Evolutionary conservation across 2,888 invertebrate species (phyloP), one percentile per base, ranked within the genome.

Genomic region (Syrphus vitripennis): DNA sequence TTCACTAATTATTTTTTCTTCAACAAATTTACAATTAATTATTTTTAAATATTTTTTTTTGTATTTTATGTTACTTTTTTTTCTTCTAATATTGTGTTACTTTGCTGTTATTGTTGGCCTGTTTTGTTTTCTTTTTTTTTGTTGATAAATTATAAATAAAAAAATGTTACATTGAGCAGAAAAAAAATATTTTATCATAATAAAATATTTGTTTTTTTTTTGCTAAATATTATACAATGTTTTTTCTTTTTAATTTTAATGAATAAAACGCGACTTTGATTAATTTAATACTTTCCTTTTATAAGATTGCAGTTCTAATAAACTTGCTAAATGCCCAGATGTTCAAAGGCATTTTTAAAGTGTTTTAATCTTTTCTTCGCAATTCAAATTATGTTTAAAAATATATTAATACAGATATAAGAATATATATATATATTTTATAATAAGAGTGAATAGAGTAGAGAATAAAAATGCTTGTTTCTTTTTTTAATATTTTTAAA

Each of bases 121-220:
- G 63, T 65, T 29, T 31, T 9, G 37, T 55, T 45, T 37, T 55
- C 31, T 31, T 31, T 21, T 5, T 55, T 59, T 50, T 45, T 45
- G 21, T 48, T 16, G 26, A 50, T 34, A 24, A 34, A 50, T 19
- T 65, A 16, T 50, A 42, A 53, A 82, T 42, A 71, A 71, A 63
- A 61, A 24, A 63, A 65, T 29, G 63, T 65, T 42, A 67, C 50
- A 34, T 50, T 67, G 67, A 67, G 67, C 67, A 67, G 67, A 78
- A 72, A 78, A 48, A 59, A 72, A 72, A 83, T 65, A 67, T 83
- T 78, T 78, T 72, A 42, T 74, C 72, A 69, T 42, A 72, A 82
- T 77, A 77, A 77, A 77, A 82, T 50, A 63, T 65, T 53, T 34
- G 12, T 45, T 29, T 40, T 40, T 53, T 40, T 2, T 45, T 65